Conservation (phyloP, 2,113 vertebrate species). For the Physeter macrocephalus region DNA sequence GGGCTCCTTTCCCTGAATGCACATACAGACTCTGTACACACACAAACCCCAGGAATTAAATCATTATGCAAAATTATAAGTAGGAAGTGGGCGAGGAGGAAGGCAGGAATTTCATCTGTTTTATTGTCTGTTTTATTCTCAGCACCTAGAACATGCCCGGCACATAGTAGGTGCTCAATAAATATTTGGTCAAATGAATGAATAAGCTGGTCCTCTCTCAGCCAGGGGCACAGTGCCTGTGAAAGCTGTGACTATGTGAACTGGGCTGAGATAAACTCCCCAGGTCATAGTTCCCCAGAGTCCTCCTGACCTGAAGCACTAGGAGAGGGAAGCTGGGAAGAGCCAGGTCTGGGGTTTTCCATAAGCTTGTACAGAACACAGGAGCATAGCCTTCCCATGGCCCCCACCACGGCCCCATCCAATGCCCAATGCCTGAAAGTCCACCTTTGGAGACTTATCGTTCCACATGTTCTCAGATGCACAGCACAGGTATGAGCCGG, state of each 20-base stretch:
- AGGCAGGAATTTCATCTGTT: not conserved
- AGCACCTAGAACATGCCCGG: not conserved
- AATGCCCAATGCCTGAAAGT: not conserved
- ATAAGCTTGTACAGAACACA: too few relatives aligned
- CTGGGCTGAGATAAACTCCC: not conserved
- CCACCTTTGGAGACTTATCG: not conserved
- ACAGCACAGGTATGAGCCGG: not conserved
- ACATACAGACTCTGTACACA: not conserved
- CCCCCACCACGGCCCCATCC: not conserved
- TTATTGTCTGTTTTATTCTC: not conserved
- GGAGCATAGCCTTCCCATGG: not conserved
- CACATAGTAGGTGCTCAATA: not conserved
- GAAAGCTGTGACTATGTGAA: not conserved
- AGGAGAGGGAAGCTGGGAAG: not conserved
- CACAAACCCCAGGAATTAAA: too few relatives aligned
- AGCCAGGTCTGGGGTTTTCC: not conserved
- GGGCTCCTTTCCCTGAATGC: not conserved
- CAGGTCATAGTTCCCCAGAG: not conserved
- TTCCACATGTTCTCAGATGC: not conserved
- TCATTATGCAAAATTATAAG: fast-evolving
- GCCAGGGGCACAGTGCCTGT: not conserved
- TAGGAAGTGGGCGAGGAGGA: not conserved
- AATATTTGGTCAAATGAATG: not conserved
- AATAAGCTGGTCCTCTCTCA: not conserved
- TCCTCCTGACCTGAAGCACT: not conserved